Evolutionary conservation across 2,113 vertebrate species (phyloP).

Genomic region (Chinchilla lanigera): DNA sequence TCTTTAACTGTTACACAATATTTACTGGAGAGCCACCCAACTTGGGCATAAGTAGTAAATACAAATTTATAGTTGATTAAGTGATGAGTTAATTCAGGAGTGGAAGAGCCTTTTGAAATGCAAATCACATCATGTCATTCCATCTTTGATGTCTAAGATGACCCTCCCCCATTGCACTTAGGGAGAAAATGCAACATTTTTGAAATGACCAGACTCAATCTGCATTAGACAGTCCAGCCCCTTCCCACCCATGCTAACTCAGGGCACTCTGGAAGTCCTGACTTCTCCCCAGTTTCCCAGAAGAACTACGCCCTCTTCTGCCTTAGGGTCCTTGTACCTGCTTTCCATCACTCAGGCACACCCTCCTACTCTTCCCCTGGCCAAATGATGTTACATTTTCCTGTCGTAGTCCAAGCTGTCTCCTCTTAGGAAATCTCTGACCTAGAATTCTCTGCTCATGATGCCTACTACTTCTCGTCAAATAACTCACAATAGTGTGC

Average conservation of each 20-base stretch:
- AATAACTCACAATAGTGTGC: not conserved
- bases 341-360: not conserved
- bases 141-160: not conserved
- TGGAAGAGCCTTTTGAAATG: conserved; percentile 34
- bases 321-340: not conserved
- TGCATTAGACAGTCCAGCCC: not conserved
- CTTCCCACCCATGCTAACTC: not conserved
- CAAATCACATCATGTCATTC: not conserved
- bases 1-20: not conserved
- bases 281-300: not conserved
- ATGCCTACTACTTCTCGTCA: not conserved
- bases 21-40: not conserved
- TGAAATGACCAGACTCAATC: not conserved
- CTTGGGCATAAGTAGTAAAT: conserved; percentile 26
- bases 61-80: conserved; percentile 19
- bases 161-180: not conserved
- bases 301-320: not conserved
- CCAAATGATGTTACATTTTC: not conserved
- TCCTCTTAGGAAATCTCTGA: not conserved
- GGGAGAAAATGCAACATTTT: conserved; percentile 35
- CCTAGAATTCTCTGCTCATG: not conserved
- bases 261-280: not conserved
- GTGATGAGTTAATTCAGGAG: conserved; percentile 13
- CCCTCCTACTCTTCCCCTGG: not conserved
- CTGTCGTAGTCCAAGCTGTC: not conserved